These are phyloP conservation scores for Drosophila trapezifrons DNA, from an alignment of 1,140 invertebrate species.

Conservation along the genomic window DNA sequence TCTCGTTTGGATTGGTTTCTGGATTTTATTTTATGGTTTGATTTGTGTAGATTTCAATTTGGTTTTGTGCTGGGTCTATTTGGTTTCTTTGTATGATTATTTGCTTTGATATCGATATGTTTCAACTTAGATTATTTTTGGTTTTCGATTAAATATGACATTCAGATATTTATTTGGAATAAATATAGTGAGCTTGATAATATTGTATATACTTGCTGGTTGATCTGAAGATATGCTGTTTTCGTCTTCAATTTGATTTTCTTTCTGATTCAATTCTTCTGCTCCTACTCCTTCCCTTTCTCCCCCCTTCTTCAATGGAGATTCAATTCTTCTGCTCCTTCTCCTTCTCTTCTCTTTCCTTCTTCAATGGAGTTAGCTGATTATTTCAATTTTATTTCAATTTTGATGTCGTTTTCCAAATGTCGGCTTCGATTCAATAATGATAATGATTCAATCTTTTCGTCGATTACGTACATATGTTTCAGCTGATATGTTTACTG, in stretches of 20 bases:
- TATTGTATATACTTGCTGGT: slow-evolving; percentile 15
- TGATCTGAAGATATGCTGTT: not conserved
- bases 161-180: slow-evolving; percentile 2
- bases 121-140: not conserved
- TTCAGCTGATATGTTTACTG: slow-evolving; percentile 33
- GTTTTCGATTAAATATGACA: slow-evolving; percentile 22
- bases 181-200: slow-evolving; percentile 1
- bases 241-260: not conserved
- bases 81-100: too few species aligned
- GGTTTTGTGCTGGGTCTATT: not conserved
- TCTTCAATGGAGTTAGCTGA: too few species aligned
- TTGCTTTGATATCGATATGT: slow-evolving; percentile 5
- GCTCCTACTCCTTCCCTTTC: too few species aligned
- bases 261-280: slow-evolving; percentile 1
- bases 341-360: too few species aligned
- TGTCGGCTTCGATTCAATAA: too few species aligned
- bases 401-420: slow-evolving; percentile 10
- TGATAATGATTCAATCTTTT: not conserved
- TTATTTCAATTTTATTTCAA: not conserved
- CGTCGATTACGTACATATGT: slow-evolving; percentile 10
- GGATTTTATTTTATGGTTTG: too few species aligned
- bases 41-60: not conserved
- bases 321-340: not conserved
- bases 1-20: not conserved
- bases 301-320: too few species aligned